Conservation (phyloP, 2,797 vertebrate genomes). For the Enteromius paludinosus region DNA sequence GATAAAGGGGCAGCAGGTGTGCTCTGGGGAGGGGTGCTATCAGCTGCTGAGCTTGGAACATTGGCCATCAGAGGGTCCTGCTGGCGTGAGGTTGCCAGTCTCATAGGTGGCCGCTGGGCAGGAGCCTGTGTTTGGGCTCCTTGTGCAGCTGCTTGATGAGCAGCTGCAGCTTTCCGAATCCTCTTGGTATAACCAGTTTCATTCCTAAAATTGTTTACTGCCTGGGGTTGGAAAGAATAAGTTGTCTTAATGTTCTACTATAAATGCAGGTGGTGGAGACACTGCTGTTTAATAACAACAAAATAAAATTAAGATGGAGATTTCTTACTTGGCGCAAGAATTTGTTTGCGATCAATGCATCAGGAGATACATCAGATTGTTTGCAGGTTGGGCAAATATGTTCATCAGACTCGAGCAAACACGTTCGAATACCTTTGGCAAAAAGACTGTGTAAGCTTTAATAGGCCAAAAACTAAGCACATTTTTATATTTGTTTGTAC, state of each 20-base stretch:
- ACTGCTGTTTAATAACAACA: background rate
- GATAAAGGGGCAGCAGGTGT: slow-evolving; percentile 67
- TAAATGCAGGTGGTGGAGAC: background rate
- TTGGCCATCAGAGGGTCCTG: slow-evolving; percentile 85
- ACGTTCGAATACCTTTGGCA: slow-evolving; percentile 88
- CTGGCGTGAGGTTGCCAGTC: slow-evolving; percentile 78
- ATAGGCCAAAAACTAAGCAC: background rate
- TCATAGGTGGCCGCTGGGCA: slow-evolving; percentile 76
- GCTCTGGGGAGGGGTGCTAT: slow-evolving; percentile 72
- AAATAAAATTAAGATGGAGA: background rate
- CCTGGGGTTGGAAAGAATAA: slow-evolving; percentile 71
- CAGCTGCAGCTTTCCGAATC: slow-evolving; percentile 66
- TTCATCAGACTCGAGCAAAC: slow-evolving; percentile 92
- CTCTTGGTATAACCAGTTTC: slow-evolving; percentile 85
- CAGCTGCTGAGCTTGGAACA: slow-evolving; percentile 66
- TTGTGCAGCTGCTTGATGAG: slow-evolving; percentile 68
- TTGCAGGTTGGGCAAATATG: slow-evolving; percentile 92
- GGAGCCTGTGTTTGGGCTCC: slow-evolving; percentile 66
- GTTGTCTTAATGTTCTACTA: background rate
- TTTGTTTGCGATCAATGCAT: slow-evolving; percentile 94
- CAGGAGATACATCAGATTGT: slow-evolving; percentile 91
- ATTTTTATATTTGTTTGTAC: background rate
- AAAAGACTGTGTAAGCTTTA: background rate
- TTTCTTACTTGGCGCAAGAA: slow-evolving; percentile 91
- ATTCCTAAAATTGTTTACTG: slow-evolving; percentile 96